Conservation (phyloP, 2,797 vertebrate species). For the Vultur gryphus region DNA sequence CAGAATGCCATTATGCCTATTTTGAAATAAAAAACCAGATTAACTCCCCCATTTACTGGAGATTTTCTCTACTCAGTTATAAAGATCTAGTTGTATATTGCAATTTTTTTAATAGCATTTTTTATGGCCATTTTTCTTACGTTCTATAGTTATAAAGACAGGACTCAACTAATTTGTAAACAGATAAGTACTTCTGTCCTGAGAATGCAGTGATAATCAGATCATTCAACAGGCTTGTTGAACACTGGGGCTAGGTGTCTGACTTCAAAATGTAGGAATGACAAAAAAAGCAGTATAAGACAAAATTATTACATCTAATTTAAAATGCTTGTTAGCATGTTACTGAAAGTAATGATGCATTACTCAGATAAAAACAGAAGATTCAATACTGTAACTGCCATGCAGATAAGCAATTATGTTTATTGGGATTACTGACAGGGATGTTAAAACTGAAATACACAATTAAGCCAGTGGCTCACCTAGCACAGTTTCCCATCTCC, state of each 20-base stretch:
- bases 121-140: background rate
- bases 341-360: background rate
- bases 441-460: background rate
- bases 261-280: background rate
- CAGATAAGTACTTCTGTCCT: background rate
- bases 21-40: background rate
- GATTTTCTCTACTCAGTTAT: background rate
- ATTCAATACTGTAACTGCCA: background rate
- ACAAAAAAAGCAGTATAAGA: background rate
- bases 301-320: background rate
- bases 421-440: background rate
- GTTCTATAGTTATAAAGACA: background rate
- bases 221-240: background rate
- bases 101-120: background rate
- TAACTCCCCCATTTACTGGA: background rate
- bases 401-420: background rate
- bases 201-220: background rate
- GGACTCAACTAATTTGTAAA: background rate
- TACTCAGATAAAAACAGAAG: background rate
- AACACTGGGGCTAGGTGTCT: background rate
- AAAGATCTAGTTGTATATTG: background rate
- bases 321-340: background rate
- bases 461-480: background rate
- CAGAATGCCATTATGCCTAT: background rate
- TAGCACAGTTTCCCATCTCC: background rate